phyloP scores from a whole-genome alignment of 2,113 vertebrate genomes.

The Cygnus buccinator region DNA sequence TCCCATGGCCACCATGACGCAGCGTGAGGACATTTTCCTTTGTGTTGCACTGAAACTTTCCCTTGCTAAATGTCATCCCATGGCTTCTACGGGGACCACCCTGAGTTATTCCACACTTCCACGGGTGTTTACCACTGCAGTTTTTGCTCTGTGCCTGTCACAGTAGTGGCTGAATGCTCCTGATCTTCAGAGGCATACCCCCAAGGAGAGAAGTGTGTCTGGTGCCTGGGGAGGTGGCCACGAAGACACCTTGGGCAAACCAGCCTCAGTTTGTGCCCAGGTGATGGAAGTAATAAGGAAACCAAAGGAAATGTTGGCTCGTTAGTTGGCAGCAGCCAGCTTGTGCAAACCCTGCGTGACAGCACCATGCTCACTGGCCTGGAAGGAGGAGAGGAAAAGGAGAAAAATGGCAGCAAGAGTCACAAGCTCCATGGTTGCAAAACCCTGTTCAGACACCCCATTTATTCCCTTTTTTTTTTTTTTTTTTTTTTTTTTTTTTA shows the following conservation, averaged over 20 bases:
- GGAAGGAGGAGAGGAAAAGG: too few species aligned
- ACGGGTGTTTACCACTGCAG: neutral
- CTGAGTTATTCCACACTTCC: neutral
- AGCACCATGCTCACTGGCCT: too few species aligned
- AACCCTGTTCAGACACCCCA: accelerated
- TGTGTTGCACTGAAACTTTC: neutral
- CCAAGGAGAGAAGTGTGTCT: neutral
- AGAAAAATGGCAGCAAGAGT: too few species aligned
- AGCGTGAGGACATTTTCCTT: neutral
- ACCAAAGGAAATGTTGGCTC: too few species aligned
- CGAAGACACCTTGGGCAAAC: neutral
- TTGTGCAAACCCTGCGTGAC: too few species aligned
- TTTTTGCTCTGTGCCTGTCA: neutral
- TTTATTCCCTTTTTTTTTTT: neutral
- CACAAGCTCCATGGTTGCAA: too few species aligned
- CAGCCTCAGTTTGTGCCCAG: neutral
- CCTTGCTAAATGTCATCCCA: neutral
- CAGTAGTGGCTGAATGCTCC: neutral
- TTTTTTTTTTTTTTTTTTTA: neutral
- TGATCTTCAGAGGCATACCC: neutral
- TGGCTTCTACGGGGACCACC: neutral
- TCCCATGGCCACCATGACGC: neutral
- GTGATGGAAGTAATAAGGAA: too few species aligned
- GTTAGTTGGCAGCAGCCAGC: too few species aligned
- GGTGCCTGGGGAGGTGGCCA: neutral